Percentiles rank a stretch among this genome's conserved stretches.
phyloP scores from a whole-genome alignment of 2,888 invertebrate species.

The Noctua janthe region DNA sequence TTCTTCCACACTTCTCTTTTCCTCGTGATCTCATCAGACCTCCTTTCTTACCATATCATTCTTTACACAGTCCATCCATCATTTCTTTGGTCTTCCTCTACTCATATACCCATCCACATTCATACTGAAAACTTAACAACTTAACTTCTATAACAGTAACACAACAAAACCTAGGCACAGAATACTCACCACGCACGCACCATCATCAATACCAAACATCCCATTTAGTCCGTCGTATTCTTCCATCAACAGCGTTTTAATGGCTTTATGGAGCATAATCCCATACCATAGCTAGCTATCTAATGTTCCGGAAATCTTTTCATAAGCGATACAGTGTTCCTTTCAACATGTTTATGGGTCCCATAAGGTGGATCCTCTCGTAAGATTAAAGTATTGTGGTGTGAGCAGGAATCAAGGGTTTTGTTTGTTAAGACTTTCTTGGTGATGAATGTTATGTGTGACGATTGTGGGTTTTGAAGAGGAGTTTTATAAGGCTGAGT shows the following conservation, averaged over 20 bases:
- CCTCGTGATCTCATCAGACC: too few relatives aligned
- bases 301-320: constrained; percentile 66
- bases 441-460: not conserved
- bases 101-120: too few relatives aligned
- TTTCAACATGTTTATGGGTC: constrained; percentile 53
- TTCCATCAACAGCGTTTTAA: constrained; percentile 2
- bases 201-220: constrained; percentile 10
- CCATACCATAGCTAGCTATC: constrained; percentile 15
- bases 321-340: constrained; percentile 58
- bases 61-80: too few relatives aligned
- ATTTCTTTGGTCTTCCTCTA: too few relatives aligned
- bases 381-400: constrained; percentile 35
- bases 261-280: constrained; percentile 14
- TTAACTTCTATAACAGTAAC: not conserved
- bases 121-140: too few relatives aligned
- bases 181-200: not conserved
- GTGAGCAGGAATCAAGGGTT: constrained; percentile 16
- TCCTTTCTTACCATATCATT: too few relatives aligned
- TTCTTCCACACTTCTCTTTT: too few relatives aligned
- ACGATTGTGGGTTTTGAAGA: not conserved
- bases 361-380: constrained; percentile 41
- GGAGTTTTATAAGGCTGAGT: not conserved
- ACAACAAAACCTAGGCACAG: not conserved
- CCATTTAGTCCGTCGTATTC: constrained; percentile 23
- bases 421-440: not conserved